phyloP scores from a whole-genome alignment of 1,140 invertebrate species.

The Oryctes rhinoceros region DNA sequence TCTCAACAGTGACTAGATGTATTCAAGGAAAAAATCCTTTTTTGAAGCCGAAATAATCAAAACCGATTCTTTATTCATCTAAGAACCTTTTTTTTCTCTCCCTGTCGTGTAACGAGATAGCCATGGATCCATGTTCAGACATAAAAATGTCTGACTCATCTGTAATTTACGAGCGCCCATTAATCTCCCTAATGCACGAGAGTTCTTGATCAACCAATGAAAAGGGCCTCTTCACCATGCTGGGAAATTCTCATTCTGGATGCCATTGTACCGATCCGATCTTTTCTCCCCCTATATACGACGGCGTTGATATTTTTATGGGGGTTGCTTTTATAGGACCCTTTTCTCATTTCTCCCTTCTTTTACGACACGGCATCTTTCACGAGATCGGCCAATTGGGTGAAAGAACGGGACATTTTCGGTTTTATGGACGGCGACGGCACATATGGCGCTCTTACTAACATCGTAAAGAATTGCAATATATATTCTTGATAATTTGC shows the following conservation, averaged over 20 bases:
- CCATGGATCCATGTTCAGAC: neutral
- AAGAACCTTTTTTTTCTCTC: neutral
- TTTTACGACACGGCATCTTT: slow-evolving; percentile 26
- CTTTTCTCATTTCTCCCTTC: slow-evolving; percentile 32
- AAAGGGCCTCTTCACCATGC: slow-evolving; percentile 26
- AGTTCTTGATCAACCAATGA: slow-evolving; percentile 24
- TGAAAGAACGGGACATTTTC: slow-evolving; percentile 12
- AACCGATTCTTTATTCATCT: slow-evolving; percentile 19
- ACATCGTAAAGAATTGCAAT: slow-evolving; percentile 28
- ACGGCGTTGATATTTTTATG: slow-evolving; percentile 16
- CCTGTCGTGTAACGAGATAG: slow-evolving; percentile 17
- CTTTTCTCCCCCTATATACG: slow-evolving; percentile 16
- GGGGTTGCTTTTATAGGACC: slow-evolving; percentile 29
- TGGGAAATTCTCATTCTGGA: slow-evolving; percentile 18
- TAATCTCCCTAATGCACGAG: slow-evolving; percentile 29
- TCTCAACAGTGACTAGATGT: neutral
- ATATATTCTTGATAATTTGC: slow-evolving; percentile 34
- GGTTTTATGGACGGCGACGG: slow-evolving; percentile 5
- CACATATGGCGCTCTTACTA: slow-evolving; percentile 31
- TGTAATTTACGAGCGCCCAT: slow-evolving; percentile 27
- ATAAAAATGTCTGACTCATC: slow-evolving; percentile 34
- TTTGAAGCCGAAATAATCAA: slow-evolving; percentile 24
- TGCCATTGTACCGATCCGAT: slow-evolving; percentile 20
- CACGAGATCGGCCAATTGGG: slow-evolving; percentile 14
- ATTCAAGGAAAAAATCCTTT: slow-evolving; percentile 24